Evolutionary conservation across 2,797 vertebrate species (phyloP).

Genomic region (Ptychobarbus kaznakovi): DNA sequence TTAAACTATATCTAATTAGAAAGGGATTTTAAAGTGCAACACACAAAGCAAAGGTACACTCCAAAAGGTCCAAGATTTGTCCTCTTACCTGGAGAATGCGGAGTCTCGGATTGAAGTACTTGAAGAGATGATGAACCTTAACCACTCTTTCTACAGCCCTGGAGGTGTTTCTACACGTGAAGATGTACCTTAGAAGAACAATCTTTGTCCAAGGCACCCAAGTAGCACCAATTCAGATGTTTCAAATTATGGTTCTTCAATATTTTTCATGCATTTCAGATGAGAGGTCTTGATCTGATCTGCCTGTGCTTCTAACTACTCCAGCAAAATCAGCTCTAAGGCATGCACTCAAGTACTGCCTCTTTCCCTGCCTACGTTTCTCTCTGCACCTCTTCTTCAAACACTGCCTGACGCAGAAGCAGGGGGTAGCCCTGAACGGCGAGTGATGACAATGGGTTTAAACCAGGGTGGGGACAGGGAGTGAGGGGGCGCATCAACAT

Average conservation of each 20-base stretch:
- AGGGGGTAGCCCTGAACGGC: slow-evolving; percentile 59
- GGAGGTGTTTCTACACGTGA: slow-evolving; percentile 69
- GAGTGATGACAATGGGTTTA: slow-evolving; percentile 62
- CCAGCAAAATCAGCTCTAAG: slow-evolving; percentile 20
- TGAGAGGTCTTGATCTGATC: slow-evolving; percentile 66
- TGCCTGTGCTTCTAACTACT: slow-evolving; percentile 17
- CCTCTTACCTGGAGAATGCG: slow-evolving; percentile 7
- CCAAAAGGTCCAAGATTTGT: neutral
- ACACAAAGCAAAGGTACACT: neutral
- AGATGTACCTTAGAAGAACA: slow-evolving; percentile 68
- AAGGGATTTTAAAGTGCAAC: neutral
- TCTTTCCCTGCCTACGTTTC: slow-evolving; percentile 51
- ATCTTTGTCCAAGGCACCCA: slow-evolving; percentile 48
- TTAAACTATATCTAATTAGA: neutral
- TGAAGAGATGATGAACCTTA: slow-evolving; percentile 15
- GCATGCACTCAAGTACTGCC: slow-evolving; percentile 47
- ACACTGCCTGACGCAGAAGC: slow-evolving; percentile 69
- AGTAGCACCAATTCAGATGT: slow-evolving; percentile 58
- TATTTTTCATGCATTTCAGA: slow-evolving; percentile 73
- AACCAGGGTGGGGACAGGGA: slow-evolving; percentile 66
- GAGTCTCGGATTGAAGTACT: neutral
- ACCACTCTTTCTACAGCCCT: neutral
- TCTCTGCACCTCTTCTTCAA: slow-evolving; percentile 69
- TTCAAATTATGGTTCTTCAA: slow-evolving; percentile 61
- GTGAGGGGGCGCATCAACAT: slow-evolving; percentile 35